These are phyloP conservation scores for Origma solitaria DNA, from an alignment of 2,113 vertebrate species.

Conservation along the genomic window DNA sequence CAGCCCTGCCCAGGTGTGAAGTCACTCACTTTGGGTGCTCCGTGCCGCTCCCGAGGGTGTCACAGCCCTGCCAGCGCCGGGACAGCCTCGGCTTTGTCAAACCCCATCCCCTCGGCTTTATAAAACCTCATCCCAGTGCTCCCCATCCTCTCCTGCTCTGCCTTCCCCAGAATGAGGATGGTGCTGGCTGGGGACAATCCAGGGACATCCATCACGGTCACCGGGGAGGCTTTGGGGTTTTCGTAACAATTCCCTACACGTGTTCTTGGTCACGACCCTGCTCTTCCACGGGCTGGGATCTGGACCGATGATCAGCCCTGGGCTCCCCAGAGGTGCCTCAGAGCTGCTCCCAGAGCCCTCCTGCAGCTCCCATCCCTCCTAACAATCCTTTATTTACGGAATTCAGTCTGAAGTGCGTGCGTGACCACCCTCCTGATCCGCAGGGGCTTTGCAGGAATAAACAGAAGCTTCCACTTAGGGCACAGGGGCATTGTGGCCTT, in stretches of 20 bases:
- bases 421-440: background rate
- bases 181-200: background rate
- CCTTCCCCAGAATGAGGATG: background rate
- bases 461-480: background rate
- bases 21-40: background rate
- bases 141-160: background rate
- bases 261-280: background rate
- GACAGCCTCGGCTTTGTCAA: background rate
- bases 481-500: background rate
- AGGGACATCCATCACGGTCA: background rate
- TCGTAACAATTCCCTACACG: background rate
- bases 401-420: background rate
- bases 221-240: background rate
- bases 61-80: background rate
- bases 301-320: background rate
- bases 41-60: fast-evolving
- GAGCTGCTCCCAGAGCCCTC: background rate
- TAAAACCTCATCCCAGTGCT: background rate
- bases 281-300: background rate
- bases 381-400: background rate
- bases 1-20: background rate
- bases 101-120: background rate
- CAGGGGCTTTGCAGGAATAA: background rate
- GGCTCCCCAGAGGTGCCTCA: background rate
- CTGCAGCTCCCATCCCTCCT: background rate